Evolutionary conservation across 2,113 vertebrate species (phyloP).

Genomic region (Brachionichthys hirsutus): DNA sequence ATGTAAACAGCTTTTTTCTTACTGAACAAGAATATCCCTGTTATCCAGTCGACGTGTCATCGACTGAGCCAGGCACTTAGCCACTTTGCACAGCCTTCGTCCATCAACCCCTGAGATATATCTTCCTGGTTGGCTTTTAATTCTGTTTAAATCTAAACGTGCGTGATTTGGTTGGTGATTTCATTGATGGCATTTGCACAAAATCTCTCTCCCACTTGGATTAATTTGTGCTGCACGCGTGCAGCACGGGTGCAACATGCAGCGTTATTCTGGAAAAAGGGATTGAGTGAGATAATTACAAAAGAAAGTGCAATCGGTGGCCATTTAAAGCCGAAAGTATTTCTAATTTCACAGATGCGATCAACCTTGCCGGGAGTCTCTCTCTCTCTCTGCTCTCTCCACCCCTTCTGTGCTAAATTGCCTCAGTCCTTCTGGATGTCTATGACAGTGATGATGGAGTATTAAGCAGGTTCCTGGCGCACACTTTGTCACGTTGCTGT

Average conservation of each 20-base stretch:
- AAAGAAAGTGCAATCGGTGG: conserved; percentile 66
- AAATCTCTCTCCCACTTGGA: conserved; percentile 56
- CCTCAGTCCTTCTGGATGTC: conserved; percentile 42
- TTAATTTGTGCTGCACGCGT: conserved; percentile 45
- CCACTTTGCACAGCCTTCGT: conserved; percentile 34
- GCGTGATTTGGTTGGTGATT: conserved; percentile 70
- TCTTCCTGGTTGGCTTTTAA: conserved; percentile 46
- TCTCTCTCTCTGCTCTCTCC: conserved; percentile 11
- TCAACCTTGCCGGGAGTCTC: conserved; percentile 59
- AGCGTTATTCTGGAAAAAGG: conserved; percentile 25
- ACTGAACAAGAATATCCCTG: conserved; percentile 18
- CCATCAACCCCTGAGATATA: conserved; percentile 54
- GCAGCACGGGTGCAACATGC: conserved; percentile 24
- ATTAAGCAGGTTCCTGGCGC: conserved; percentile 59
- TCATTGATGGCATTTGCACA: conserved; percentile 52
- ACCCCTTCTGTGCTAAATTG: conserved; percentile 34
- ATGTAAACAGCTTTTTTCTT: conserved; percentile 7
- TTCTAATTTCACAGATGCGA: conserved; percentile 77
- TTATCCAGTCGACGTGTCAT: conserved; percentile 16
- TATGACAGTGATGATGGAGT: conserved; percentile 60
- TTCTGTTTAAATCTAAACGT: conserved; percentile 60
- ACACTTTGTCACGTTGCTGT: conserved; percentile 58
- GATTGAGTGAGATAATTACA: conserved; percentile 62
- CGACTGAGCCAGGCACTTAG: conserved; percentile 53
- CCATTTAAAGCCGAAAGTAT: conserved; percentile 62